These are phyloP conservation scores for Myotis planiceps DNA, from an alignment of 2,797 vertebrate genomes.

Conservation along the genomic window DNA sequence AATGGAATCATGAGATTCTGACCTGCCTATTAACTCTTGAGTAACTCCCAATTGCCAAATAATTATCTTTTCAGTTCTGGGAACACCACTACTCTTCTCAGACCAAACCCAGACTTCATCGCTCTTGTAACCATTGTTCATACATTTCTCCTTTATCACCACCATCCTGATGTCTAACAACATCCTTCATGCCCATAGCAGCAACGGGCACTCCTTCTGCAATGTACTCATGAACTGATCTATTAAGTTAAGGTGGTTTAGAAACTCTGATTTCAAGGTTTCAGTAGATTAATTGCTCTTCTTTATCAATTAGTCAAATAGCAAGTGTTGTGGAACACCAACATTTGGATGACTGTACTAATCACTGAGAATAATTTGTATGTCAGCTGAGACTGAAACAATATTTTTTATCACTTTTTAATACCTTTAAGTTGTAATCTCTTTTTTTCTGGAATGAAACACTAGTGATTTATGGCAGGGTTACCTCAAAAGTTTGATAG, in stretches of 20 bases:
- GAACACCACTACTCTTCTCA: background rate
- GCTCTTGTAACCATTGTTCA: background rate
- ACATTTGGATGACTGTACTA: background rate
- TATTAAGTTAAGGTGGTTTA: background rate
- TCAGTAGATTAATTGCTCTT: background rate
- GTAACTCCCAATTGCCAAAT: background rate
- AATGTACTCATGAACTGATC: background rate
- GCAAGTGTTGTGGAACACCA: background rate
- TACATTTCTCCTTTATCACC: background rate
- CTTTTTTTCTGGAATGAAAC: background rate
- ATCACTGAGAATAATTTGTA: background rate
- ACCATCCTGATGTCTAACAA: background rate
- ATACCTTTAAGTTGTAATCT: background rate
- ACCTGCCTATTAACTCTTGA: background rate
- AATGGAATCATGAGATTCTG: background rate
- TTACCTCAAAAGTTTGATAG: background rate
- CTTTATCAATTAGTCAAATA: background rate
- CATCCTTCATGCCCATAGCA: background rate
- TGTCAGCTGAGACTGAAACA: background rate
- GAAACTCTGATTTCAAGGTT: background rate
- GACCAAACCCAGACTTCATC: background rate
- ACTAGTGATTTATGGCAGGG: background rate
- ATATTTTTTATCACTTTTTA: background rate
- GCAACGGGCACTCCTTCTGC: background rate
- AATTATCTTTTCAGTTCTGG: background rate